Base-by-base conservation (phyloP, 2,888 invertebrate species). In the Oligia latruncula region DNA sequence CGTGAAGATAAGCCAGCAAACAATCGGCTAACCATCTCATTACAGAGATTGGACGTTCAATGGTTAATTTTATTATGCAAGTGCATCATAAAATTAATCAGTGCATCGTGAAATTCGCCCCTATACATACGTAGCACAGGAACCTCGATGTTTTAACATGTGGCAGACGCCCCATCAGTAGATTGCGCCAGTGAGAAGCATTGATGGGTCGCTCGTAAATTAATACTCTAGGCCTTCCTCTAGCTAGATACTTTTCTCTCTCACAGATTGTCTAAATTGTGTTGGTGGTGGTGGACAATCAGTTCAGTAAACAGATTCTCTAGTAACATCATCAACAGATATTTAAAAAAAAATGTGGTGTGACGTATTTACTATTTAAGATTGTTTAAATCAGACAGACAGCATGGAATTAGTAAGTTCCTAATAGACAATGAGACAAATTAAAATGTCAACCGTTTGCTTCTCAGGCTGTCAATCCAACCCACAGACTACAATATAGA, bases 1-100 rank as follows among this genome's bases (percentile, higher is more conserved):
- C 78, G 74, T 86, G 68, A 86, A 86, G 78, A 84, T 83, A 86
- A 77, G 40, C 29, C 35, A 17, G 15, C 9, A 40, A 67, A 75
- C 71, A 73, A 83, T 76, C 55, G 67, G 13, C 52, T 49, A 43
- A 46, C 58, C 17, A 62, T 0, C 20, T 79, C 46, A 65, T 83
- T 65, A 72, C 20, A 67, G 49, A 58, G 70, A 40, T 60, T 84
- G 40, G 3, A 55, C 11, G 40, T 58, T 67, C 40, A 52, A 1
- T 46, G 35, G 17, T 52, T 17, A 23, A 46, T 46, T 43, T 23
- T 60, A 43, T 35, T 43, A 52, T 13, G 20, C 1, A 40, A 23
- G 0, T 46, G 29, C n/a, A 58, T 40, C 6, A 49, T 20, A 40
- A 4, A 40, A 65, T 65, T 9, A 40, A 65, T 23, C 2, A 23